Conservation (phyloP, 2,888 invertebrate species). For the Lampropteryx suffumata region DNA sequence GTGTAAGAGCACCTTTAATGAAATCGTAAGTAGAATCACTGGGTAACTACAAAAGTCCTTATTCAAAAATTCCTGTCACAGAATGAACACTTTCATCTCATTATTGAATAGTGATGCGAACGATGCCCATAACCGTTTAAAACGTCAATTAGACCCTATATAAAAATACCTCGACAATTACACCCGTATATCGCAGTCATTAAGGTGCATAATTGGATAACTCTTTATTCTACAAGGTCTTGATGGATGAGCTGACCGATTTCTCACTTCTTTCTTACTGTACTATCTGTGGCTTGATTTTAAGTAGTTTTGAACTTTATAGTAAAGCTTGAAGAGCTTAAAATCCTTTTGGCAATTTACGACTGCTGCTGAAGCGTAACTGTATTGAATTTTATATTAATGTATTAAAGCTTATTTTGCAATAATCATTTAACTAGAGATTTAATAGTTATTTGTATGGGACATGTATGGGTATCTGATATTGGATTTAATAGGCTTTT, state of each 20-base stretch:
- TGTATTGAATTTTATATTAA: not conserved
- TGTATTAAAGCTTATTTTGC: not conserved
- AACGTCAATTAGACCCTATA: slow-evolving; percentile 53
- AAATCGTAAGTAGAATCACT: too few relatives aligned
- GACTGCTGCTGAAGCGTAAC: not conserved
- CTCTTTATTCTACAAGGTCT: slow-evolving; percentile 15
- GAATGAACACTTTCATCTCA: slow-evolving; percentile 33
- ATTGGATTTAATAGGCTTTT: slow-evolving; percentile 23
- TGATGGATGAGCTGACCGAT: slow-evolving; percentile 3
- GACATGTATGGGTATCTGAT: slow-evolving; percentile 25
- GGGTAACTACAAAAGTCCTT: not conserved
- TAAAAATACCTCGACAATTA: slow-evolving; percentile 52
- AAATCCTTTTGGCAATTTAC: not conserved
- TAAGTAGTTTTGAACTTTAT: not conserved
- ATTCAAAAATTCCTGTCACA: slow-evolving; percentile 16
- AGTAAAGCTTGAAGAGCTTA: not conserved
- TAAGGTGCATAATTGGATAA: slow-evolving; percentile 46
- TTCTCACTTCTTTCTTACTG: not conserved
- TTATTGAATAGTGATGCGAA: slow-evolving; percentile 29
- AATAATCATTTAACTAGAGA: slow-evolving; percentile 12
- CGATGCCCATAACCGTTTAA: slow-evolving; percentile 43
- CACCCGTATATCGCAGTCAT: slow-evolving; percentile 51
- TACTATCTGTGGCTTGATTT: not conserved
- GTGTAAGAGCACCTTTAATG: too few relatives aligned
- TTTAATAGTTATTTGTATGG: slow-evolving; percentile 31